Conservation (phyloP, 2,888 invertebrate genomes). For the Eumerus sabulonum region DNA sequence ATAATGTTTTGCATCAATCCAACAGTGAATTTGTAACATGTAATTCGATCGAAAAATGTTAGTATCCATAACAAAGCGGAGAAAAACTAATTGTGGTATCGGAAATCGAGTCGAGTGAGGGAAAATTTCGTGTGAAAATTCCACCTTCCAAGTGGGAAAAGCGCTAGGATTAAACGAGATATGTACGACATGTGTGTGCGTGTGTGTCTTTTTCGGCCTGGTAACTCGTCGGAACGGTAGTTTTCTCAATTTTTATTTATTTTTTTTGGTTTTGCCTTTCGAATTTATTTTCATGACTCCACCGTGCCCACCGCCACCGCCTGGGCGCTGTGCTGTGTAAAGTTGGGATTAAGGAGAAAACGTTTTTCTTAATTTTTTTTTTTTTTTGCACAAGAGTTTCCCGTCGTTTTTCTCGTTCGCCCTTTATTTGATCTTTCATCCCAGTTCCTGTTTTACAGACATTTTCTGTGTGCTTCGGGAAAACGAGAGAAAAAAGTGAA, state of each 20-base stretch:
- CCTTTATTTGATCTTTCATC: slow-evolving; percentile 27
- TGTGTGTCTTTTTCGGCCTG: slow-evolving; percentile 59
- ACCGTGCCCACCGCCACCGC: no score
- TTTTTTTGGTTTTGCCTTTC: slow-evolving; percentile 54
- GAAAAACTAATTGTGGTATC: slow-evolving; percentile 14
- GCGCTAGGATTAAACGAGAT: slow-evolving; percentile 50
- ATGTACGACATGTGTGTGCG: no score
- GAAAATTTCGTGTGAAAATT: slow-evolving; percentile 57
- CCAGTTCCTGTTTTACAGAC: slow-evolving; percentile 47
- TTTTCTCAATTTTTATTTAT: slow-evolving; percentile 60
- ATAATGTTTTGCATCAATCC: slow-evolving; percentile 49
- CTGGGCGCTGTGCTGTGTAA: slow-evolving; percentile 26
- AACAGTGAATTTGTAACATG: slow-evolving; percentile 52
- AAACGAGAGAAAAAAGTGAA: slow-evolving; percentile 46
- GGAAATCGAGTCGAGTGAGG: slow-evolving; percentile 7
- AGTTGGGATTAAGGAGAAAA: slow-evolving; percentile 43
- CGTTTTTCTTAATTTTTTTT: no score
- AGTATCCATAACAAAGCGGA: no score
- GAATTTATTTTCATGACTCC: slow-evolving; percentile 50
- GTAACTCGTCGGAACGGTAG: slow-evolving; percentile 68
- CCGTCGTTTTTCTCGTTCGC: slow-evolving; percentile 44
- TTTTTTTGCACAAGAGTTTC: slow-evolving; percentile 59
- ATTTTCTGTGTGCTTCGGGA: slow-evolving; percentile 31
- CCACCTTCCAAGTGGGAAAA: slow-evolving; percentile 41
- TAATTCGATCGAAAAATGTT: slow-evolving; percentile 55